These are phyloP conservation scores for Tortrix viridana DNA, from an alignment of 2,888 invertebrate genomes.

Conservation along the genomic window DNA sequence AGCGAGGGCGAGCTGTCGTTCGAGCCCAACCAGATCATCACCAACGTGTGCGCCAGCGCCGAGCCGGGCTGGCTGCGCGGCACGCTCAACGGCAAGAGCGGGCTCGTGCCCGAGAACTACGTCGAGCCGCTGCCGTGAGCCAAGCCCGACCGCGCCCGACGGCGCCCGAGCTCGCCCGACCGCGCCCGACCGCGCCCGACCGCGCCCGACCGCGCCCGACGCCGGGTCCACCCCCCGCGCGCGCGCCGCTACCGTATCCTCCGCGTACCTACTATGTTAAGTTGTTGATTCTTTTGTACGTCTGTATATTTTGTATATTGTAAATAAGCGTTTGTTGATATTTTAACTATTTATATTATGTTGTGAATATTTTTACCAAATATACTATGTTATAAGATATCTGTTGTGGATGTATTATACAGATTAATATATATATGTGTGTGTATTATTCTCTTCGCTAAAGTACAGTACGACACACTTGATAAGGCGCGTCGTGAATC, in stretches of 20 bases:
- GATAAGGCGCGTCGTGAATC: no score
- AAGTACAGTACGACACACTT: conserved; percentile 42
- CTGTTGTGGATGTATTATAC: conserved; percentile 50
- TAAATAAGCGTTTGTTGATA: conserved; percentile 80
- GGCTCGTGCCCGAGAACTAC: conserved; percentile 98
- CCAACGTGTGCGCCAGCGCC: conserved; percentile 95
- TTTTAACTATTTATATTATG: conserved; percentile 81
- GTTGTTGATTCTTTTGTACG: conserved; percentile 73
- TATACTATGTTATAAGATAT: conserved; percentile 59
- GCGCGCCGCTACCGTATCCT: conserved; percentile 49
- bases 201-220: conserved; percentile 67
- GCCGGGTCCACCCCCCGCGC: conserved; percentile 11
- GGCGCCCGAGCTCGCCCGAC: conserved; percentile 55
- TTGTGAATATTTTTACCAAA: conserved; percentile 82
- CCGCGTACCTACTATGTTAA: conserved; percentile 48
- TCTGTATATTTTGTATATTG: conserved; percentile 80
- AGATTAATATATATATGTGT: conserved; percentile 42
- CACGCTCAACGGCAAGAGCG: conserved; percentile 94
- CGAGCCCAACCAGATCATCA: conserved; percentile 99
- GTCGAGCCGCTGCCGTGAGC: conserved; percentile 92
- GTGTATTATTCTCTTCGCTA: conserved; percentile 15
- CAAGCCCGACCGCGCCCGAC: conserved; percentile 45
- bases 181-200: conserved; percentile 51
- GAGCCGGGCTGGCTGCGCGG: conserved; percentile 99
- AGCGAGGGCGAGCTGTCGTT: conserved; percentile 98